Evolutionary conservation across 1,140 invertebrate species (phyloP).

Genomic region (Microplitis demolitor): DNA sequence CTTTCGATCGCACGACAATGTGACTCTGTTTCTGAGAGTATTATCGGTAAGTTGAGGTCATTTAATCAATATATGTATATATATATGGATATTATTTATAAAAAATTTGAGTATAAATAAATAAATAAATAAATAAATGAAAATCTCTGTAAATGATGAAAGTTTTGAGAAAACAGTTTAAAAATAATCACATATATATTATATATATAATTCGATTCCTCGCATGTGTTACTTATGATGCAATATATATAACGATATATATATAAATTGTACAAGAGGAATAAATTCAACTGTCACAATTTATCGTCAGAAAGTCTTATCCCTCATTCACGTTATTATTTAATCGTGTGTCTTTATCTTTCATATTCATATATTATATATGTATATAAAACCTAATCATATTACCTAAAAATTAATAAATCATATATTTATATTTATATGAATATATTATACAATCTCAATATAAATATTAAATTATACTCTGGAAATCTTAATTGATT

Average conservation of each 20-base stretch:
- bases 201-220: neutral
- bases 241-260: neutral
- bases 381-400: no score
- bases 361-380: neutral
- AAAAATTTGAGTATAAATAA: no score
- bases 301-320: conserved; percentile 7
- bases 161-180: no score
- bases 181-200: no score
- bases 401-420: neutral
- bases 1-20: conserved; percentile 28
- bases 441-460: neutral
- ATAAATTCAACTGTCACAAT: conserved; percentile 8
- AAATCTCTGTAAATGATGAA: no score
- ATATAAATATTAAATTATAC: neutral
- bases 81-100: no score
- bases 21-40: conserved; percentile 45
- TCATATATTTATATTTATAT: neutral
- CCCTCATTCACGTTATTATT: neutral
- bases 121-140: neutral
- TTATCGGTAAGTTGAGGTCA: conserved; percentile 45
- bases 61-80: neutral
- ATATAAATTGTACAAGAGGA: neutral
- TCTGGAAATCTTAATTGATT: neutral
- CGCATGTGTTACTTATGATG: neutral
- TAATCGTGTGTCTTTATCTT: neutral